Evolutionary conservation across 1,140 invertebrate species (phyloP).

Genomic region (Popillia japonica): DNA sequence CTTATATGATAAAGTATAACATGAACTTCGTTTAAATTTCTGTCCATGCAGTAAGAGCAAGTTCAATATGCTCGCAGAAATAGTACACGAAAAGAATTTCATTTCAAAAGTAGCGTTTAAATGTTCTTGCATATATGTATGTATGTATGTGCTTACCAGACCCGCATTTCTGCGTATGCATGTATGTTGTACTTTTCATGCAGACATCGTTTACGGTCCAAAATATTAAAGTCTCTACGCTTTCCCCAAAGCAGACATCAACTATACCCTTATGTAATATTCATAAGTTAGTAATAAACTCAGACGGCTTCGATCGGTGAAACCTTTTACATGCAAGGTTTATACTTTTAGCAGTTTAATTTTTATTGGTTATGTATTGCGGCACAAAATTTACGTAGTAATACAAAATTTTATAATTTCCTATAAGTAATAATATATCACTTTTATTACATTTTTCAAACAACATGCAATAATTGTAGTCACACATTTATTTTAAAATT

Average conservation of each 20-base stretch:
- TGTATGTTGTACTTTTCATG: too few species aligned
- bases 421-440: too few species aligned
- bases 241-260: background rate
- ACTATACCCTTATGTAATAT: background rate
- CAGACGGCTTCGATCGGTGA: background rate
- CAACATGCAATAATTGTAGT: too few species aligned
- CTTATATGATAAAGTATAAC: too few species aligned
- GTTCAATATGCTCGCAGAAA: background rate
- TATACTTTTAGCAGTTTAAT: background rate
- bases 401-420: too few species aligned
- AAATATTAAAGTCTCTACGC: background rate
- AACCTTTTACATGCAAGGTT: background rate
- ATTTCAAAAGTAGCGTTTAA: conserved; percentile 3
- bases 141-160: too few species aligned
- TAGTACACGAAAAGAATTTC: background rate
- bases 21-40: too few species aligned
- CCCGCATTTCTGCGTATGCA: background rate
- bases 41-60: background rate
- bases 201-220: too few species aligned
- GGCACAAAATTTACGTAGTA: too few species aligned
- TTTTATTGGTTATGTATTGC: background rate
- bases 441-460: too few species aligned
- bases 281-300: conserved; percentile 19
- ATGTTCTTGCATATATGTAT: too few species aligned
- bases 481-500: too few species aligned